Evolutionary conservation across 2,113 vertebrate species (phyloP).

Genomic region (Calyptommatus sinebrachiatus): DNA sequence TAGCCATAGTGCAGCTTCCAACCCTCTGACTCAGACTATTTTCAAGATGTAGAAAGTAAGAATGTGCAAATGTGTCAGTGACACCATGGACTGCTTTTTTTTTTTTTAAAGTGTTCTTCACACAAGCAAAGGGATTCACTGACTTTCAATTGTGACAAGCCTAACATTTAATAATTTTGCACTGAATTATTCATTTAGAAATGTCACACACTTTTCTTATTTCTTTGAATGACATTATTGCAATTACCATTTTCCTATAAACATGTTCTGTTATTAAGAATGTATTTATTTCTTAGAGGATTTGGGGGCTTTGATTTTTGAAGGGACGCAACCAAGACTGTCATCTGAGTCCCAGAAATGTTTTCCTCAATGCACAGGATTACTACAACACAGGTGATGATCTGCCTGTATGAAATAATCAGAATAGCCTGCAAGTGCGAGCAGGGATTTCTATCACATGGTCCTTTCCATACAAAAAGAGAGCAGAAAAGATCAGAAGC

Average conservation of each 20-base stretch:
- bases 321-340: too few relatives aligned
- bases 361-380: neutral
- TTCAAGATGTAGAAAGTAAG: neutral
- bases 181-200: constrained; percentile 24
- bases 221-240: neutral
- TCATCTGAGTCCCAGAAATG: neutral
- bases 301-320: too few relatives aligned
- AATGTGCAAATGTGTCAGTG: neutral
- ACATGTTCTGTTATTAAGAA: neutral
- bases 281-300: neutral
- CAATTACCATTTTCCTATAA: constrained; percentile 15
- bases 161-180: constrained; percentile 7
- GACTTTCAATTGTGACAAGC: constrained; percentile 18
- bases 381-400: neutral
- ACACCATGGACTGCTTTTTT: neutral
- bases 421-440: neutral
- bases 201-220: neutral
- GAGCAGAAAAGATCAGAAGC: neutral
- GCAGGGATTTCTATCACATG: neutral
- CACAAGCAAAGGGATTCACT: neutral
- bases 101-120: neutral
- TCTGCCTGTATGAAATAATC: neutral
- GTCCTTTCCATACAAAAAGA: neutral
- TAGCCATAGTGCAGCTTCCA: neutral
- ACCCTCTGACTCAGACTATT: neutral